A percentile compares a stretch with the other conserved stretches of the same genome.
Evolutionary conservation across 53 echinoderm and acorn worm species (phyloP).

Genomic region (Crossaster papposus): DNA sequence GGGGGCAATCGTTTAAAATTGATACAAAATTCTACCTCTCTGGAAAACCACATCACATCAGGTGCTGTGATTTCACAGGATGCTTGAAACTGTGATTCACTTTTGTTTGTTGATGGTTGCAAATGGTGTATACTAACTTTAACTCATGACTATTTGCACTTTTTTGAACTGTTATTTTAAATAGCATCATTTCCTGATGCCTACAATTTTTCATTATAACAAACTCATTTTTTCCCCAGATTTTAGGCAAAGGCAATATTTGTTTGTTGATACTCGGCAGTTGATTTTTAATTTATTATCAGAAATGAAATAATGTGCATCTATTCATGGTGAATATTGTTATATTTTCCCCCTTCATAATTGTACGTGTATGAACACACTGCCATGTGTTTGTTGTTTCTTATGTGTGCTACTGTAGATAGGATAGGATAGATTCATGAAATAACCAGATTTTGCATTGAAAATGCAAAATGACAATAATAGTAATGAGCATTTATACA

Average conservation of each 20-base stretch:
- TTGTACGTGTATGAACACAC: neutral
- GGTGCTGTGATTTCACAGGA: too few relatives aligned
- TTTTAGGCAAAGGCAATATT: neutral
- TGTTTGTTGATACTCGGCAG: neutral
- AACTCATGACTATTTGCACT: too few relatives aligned
- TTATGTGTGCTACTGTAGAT: conserved; percentile 39
- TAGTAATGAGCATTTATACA: too few relatives aligned
- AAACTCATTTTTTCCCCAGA: neutral
- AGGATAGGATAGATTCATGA: neutral
- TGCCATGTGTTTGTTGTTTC: neutral
- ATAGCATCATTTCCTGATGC: too few relatives aligned
- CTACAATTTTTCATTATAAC: too few relatives aligned
- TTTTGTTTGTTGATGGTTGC: too few relatives aligned
- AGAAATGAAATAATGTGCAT: neutral
- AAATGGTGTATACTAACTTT: too few relatives aligned
- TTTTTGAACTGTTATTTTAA: too few relatives aligned
- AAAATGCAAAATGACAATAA: neutral
- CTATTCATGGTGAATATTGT: neutral
- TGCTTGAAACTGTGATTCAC: too few relatives aligned
- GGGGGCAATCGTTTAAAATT: too few relatives aligned
- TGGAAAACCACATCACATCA: too few relatives aligned
- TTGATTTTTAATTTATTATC: neutral
- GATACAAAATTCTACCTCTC: too few relatives aligned
- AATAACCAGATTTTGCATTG: neutral
- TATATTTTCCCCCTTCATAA: neutral